Evolutionary conservation across 2,113 vertebrate genomes (phyloP).

Genomic region (Cephalopholis sonnerati): DNA sequence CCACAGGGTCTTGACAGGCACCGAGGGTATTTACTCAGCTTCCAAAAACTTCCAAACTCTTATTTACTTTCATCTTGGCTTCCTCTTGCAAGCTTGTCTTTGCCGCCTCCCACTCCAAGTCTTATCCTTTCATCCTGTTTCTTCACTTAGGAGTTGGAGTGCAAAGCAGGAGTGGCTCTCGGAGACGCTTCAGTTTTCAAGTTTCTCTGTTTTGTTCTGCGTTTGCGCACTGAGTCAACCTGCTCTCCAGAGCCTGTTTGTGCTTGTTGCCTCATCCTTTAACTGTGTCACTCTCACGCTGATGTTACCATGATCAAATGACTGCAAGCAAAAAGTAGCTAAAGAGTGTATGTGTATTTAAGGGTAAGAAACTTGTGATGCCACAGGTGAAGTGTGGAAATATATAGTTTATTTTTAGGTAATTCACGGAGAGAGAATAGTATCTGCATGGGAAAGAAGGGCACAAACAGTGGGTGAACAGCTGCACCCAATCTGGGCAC

Average conservation of each 20-base stretch:
- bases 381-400: not conserved
- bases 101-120: conserved; percentile 60
- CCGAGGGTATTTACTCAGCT: conserved; percentile 68
- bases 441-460: conserved; percentile 19
- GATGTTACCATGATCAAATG: conserved; percentile 16
- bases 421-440: not conserved
- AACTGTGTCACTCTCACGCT: conserved; percentile 4
- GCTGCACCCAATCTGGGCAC: conserved; percentile 54
- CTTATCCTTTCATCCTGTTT: conserved; percentile 57
- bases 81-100: conserved; percentile 54
- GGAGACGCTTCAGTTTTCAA: conserved; percentile 48
- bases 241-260: conserved; percentile 37
- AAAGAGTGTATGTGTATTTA: conserved; percentile 3
- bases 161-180: conserved; percentile 49
- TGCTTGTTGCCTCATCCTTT: conserved; percentile 39
- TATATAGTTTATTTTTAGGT: not conserved
- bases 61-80: conserved; percentile 72
- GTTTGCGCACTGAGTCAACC: conserved; percentile 18
- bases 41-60: conserved; percentile 66
- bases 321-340: conserved; percentile 4
- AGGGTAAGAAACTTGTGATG: not conserved
- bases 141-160: conserved; percentile 37
- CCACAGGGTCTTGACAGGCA: conserved; percentile 59
- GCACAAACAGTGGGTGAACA: conserved; percentile 25
- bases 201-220: conserved; percentile 45